These are phyloP conservation scores for Dynastes grantii DNA, from an alignment of 2,888 invertebrate species.

Conservation along the genomic window DNA sequence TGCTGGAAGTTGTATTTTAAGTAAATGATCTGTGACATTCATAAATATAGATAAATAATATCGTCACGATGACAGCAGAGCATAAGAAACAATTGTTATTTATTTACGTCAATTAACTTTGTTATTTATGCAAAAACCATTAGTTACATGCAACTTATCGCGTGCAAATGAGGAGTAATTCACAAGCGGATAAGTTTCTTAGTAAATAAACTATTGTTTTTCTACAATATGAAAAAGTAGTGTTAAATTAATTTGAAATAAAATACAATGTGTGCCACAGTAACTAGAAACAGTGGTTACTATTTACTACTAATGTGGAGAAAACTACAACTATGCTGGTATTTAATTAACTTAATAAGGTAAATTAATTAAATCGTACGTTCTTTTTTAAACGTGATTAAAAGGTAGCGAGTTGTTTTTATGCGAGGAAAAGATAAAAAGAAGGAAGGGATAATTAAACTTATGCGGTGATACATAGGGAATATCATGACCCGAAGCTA, in stretches of 20 bases:
- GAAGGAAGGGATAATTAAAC: constrained; percentile 19
- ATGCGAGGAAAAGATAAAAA: constrained; percentile 1
- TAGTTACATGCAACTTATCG: constrained; percentile 1
- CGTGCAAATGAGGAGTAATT: neutral
- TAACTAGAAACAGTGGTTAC: neutral
- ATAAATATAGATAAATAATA: no score
- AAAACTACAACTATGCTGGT: neutral
- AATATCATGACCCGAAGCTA: constrained; percentile 36
- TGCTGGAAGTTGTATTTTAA: no score
- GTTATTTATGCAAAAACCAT: neutral
- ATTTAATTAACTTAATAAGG: constrained; percentile 49
- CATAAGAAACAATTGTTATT: neutral
- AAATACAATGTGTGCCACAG: constrained; percentile 20
- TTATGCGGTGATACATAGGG: constrained; percentile 25
- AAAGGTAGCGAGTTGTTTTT: constrained; percentile 12
- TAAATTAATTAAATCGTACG: constrained; percentile 43
- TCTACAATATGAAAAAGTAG: constrained; percentile 23
- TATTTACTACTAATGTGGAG: neutral
- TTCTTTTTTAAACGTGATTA: constrained; percentile 28
- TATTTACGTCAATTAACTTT: constrained; percentile 12
- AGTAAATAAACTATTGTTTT: neutral
- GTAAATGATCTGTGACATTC: no score
- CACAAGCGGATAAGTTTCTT: neutral
- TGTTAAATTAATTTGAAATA: constrained; percentile 48
- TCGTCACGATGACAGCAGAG: neutral